These are phyloP conservation scores for Daubentonia madagascariensis DNA, from an alignment of 2,113 vertebrate species.

Conservation along the genomic window DNA sequence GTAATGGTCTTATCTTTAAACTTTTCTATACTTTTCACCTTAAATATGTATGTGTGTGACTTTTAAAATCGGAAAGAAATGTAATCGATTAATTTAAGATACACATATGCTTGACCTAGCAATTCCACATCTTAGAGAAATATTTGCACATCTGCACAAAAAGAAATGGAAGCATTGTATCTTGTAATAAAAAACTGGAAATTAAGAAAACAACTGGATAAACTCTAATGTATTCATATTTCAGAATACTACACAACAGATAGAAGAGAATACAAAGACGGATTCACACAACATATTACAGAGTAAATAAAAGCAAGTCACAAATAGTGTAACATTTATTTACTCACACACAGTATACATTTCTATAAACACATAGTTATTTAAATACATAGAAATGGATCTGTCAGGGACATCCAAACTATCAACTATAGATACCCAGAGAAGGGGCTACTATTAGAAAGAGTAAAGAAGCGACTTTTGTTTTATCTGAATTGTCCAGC, in stretches of 20 bases:
- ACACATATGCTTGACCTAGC: not conserved
- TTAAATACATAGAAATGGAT: not conserved
- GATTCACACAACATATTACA: not conserved
- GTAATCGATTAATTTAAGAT: not conserved
- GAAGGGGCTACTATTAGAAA: not conserved
- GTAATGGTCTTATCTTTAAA: not conserved
- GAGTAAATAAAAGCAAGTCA: not conserved
- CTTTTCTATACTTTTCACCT: not conserved
- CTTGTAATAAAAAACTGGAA: constrained; percentile 8
- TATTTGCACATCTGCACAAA: not conserved
- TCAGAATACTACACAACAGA: not conserved
- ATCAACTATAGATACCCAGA: not conserved
- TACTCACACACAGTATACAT: not conserved
- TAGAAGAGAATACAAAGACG: not conserved
- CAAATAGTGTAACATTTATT: not conserved
- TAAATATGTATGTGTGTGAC: not conserved
- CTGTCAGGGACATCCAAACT: not conserved
- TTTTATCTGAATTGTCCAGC: not conserved
- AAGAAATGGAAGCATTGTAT: not conserved
- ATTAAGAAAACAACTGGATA: not conserved
- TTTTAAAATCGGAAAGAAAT: constrained; percentile 27
- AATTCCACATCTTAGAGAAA: constrained; percentile 6
- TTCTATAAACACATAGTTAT: not conserved
- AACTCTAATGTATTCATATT: not conserved
- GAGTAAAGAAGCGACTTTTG: not conserved